These are phyloP conservation scores for Panopea generosa DNA, from an alignment of 2,888 invertebrate genomes.

Conservation along the genomic window DNA sequence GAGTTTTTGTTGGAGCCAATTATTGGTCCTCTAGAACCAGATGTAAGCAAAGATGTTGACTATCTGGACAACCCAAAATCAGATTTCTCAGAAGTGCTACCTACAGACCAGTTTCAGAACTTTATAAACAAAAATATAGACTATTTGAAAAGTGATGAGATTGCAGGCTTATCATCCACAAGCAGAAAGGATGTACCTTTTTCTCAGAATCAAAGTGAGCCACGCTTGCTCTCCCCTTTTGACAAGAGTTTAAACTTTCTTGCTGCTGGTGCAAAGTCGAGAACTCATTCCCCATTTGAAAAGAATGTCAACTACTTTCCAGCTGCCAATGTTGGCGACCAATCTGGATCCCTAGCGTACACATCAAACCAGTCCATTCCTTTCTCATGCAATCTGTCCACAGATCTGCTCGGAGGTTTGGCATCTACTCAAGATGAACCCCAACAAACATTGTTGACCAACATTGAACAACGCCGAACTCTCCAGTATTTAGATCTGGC, in stretches of 20 bases:
- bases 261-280: conserved; percentile 36
- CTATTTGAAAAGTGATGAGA: conserved; percentile 45
- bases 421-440: conserved; percentile 38
- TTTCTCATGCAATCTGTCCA: conserved; percentile 46
- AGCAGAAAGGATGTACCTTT: conserved; percentile 28
- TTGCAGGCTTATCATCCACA: conserved; percentile 15
- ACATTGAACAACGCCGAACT: conserved; percentile 40
- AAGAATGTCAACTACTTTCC: conserved; percentile 33
- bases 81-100: neutral
- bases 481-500: conserved; percentile 53
- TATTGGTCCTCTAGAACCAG: neutral
- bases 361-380: conserved; percentile 48
- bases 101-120: conserved; percentile 35
- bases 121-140: conserved; percentile 60
- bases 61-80: conserved; percentile 11
- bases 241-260: conserved; percentile 43
- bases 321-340: conserved; percentile 26
- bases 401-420: conserved; percentile 48
- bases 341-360: conserved; percentile 11
- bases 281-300: conserved; percentile 52
- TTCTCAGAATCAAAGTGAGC: conserved; percentile 15
- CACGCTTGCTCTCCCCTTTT: conserved; percentile 50
- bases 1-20: neutral
- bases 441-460: conserved; percentile 25
- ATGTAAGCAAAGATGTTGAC: conserved; percentile 10